Evolutionary conservation across 2,888 invertebrate species (phyloP).

Genomic region (Cylindroiulus punctatus): DNA sequence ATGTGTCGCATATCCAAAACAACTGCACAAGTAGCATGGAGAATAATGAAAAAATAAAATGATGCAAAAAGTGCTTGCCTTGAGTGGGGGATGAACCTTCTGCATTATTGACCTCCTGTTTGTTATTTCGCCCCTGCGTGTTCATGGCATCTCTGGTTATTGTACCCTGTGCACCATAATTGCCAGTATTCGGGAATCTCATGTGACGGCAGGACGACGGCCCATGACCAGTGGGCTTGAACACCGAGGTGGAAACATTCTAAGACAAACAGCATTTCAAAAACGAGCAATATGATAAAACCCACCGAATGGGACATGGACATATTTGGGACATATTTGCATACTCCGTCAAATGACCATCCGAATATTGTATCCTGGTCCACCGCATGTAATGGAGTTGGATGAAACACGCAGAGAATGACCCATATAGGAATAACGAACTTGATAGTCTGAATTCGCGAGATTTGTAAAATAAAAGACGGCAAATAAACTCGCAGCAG

Average conservation of each 20-base stretch:
- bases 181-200: conserved; percentile 27
- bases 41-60: background rate
- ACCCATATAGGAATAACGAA: conserved; percentile 66
- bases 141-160: background rate
- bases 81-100: background rate
- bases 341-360: conserved; percentile 57
- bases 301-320: too few relatives aligned
- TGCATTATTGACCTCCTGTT: background rate
- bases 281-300: background rate
- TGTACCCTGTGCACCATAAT: conserved; percentile 49
- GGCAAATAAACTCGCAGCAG: too few relatives aligned
- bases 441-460: conserved; percentile 64
- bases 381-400: conserved; percentile 59
- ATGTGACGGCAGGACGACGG: conserved; percentile 16
- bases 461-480: conserved; percentile 23
- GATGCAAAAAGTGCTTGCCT: background rate
- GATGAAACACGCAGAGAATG: conserved; percentile 65
- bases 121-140: background rate
- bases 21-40: too few relatives aligned
- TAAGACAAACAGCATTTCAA: background rate
- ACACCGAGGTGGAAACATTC: conserved; percentile 57
- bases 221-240: conserved; percentile 53
- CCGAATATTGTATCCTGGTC: conserved; percentile 57
- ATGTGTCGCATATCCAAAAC: too few relatives aligned
- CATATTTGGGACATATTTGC: too few relatives aligned